Conservation (phyloP, 2,797 vertebrate species). For the Acomys russatus region DNA sequence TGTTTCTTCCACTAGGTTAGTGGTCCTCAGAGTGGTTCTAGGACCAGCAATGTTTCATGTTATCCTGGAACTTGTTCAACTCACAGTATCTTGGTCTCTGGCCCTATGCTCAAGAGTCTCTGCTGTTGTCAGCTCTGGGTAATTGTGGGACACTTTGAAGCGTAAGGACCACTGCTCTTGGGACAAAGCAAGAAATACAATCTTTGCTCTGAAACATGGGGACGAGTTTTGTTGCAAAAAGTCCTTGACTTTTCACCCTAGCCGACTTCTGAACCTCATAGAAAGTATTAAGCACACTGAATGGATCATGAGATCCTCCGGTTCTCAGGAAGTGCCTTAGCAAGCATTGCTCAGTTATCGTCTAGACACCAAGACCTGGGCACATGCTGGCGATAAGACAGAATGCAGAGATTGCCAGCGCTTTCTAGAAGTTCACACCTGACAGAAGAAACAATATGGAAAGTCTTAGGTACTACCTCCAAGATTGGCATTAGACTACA, state of each 20-base stretch:
- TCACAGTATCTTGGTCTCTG: not conserved
- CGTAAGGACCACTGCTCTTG: not conserved
- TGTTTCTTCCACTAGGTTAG: not conserved
- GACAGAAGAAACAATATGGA: not conserved
- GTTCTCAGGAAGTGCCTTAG: not conserved
- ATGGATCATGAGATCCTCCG: not conserved
- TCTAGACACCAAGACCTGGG: not conserved
- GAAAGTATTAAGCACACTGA: not conserved
- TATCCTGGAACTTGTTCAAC: not conserved
- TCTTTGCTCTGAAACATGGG: not conserved
- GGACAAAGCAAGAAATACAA: not conserved
- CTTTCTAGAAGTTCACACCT: not conserved
- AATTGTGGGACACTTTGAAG: not conserved
- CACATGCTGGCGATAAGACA: not conserved
- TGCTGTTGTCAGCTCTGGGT: not conserved
- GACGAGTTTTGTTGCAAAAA: not conserved
- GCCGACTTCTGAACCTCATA: not conserved
- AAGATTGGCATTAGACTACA: not conserved
- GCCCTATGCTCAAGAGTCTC: too few relatives aligned
- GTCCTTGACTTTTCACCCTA: not conserved
- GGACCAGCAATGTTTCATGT: not conserved
- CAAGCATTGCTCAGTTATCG: not conserved
- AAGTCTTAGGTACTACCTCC: not conserved
- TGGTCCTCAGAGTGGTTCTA: slow-evolving; percentile 34
- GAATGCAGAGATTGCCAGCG: not conserved